Percentiles rank a stretch among this genome's conserved stretches.
phyloP scores from a whole-genome alignment of 2,113 vertebrate species.

The Lampris megalopsis region DNA sequence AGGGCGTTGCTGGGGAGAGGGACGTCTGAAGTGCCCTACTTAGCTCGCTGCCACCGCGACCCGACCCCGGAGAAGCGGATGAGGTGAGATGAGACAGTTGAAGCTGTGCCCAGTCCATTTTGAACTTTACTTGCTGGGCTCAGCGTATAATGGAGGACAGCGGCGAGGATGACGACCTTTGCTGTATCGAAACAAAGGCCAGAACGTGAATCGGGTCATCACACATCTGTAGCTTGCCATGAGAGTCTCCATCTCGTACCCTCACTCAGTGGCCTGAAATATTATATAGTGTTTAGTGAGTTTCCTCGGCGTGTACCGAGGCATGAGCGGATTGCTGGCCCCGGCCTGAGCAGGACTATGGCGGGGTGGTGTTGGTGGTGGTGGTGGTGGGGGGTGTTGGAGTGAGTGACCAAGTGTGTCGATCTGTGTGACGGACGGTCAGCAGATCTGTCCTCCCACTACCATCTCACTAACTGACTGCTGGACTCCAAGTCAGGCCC shows the following conservation, averaged over 20 bases:
- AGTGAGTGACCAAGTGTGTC: slow-evolving; percentile 59
- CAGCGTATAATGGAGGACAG: not conserved
- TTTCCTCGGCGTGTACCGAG: slow-evolving; percentile 32
- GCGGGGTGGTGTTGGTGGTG: slow-evolving; percentile 9
- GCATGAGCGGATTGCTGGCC: slow-evolving; percentile 38
- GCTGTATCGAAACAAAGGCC: not conserved
- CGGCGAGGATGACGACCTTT: not conserved
- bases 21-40: too few species aligned
- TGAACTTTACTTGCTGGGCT: not conserved
- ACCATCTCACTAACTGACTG: slow-evolving; percentile 64
- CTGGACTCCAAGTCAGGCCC: slow-evolving; percentile 49
- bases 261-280: not conserved
- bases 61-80: too few species aligned
- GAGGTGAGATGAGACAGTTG: too few species aligned
- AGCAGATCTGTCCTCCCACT: slow-evolving; percentile 74
- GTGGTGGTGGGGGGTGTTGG: not conserved
- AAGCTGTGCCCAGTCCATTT: not conserved
- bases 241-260: not conserved
- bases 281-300: not conserved
- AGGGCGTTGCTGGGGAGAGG: too few species aligned
- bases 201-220: not conserved
- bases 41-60: too few species aligned
- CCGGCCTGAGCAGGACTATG: slow-evolving; percentile 52
- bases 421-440: slow-evolving; percentile 62
- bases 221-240: not conserved